A percentile compares a stretch with the other conserved stretches of the same genome.
phyloP scores from a whole-genome alignment of 1,140 invertebrate species.

The Euwallacea similis region DNA sequence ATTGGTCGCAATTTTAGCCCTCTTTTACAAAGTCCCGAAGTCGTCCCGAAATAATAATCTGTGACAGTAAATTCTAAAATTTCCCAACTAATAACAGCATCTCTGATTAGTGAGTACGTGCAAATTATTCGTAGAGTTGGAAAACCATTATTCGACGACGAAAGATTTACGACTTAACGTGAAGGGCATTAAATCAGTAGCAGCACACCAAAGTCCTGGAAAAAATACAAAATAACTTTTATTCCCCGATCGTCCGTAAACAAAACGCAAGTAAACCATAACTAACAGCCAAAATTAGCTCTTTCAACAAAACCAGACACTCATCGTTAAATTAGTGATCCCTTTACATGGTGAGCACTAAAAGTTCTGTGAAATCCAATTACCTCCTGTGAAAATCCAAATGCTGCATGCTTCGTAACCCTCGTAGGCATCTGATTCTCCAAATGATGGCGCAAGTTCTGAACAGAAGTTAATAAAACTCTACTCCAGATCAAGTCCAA shows the following conservation, averaged over 20 bases:
- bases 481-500: constrained; percentile 34
- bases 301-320: constrained; percentile 25
- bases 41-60: neutral
- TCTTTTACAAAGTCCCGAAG: neutral
- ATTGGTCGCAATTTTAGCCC: constrained; percentile 9
- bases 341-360: constrained; percentile 1
- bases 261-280: constrained; percentile 35
- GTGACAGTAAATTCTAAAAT: neutral
- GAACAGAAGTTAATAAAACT: constrained; percentile 34
- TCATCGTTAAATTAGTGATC: constrained; percentile 29
- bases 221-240: constrained; percentile 36
- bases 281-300: constrained; percentile 35
- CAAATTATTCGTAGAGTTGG: no score
- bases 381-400: no score
- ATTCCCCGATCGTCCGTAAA: constrained; percentile 33
- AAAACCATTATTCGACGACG: no score
- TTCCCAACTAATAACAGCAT: no score
- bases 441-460: constrained; percentile 4
- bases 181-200: constrained; percentile 23
- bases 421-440: no score
- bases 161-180: constrained; percentile 26
- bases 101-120: no score
- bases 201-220: constrained; percentile 2
- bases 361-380: neutral
- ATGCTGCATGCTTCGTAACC: no score